Evolutionary conservation across 2,888 invertebrate genomes (phyloP).

Genomic region (Nemotelus pantherinus): DNA sequence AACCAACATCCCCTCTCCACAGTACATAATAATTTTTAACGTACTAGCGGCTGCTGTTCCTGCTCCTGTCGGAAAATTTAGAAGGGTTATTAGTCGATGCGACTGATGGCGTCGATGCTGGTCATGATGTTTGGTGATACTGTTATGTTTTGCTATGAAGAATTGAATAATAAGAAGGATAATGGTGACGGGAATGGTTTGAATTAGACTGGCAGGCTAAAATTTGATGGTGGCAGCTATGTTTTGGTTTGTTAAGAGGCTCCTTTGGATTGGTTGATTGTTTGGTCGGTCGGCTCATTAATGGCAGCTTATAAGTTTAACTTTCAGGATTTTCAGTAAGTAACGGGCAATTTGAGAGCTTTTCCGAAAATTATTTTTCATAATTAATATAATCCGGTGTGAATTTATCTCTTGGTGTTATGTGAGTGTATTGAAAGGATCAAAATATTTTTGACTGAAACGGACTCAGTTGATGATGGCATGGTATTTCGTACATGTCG

Average conservation of each 20-base stretch:
- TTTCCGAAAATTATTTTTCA: slow-evolving; percentile 31
- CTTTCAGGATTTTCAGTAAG: slow-evolving; percentile 24
- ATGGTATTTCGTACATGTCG: too few species aligned
- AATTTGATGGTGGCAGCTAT: neutral
- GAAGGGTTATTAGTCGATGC: slow-evolving; percentile 35
- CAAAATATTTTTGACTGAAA: too few species aligned
- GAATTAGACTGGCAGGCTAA: neutral
- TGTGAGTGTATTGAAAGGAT: neutral
- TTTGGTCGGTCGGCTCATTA: slow-evolving; percentile 6
- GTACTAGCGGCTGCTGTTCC: neutral
- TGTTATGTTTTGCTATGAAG: slow-evolving; percentile 6
- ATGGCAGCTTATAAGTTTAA: slow-evolving; percentile 11
- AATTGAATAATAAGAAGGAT: slow-evolving; percentile 40
- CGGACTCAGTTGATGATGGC: too few species aligned
- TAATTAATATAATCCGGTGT: slow-evolving; percentile 10
- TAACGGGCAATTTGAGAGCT: slow-evolving; percentile 20
- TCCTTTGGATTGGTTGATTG: neutral
- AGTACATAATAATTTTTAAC: slow-evolving; percentile 43
- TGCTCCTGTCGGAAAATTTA: neutral
- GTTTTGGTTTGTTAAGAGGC: neutral
- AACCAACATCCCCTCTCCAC: slow-evolving; percentile 6
- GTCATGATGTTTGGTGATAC: too few species aligned
- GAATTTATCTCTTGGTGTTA: neutral
- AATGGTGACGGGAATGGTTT: slow-evolving; percentile 19
- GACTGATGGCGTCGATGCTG: neutral